Evolutionary conservation across 2,113 vertebrate genomes (phyloP), one percentile per base, ranked within the genome.

Genomic region (Stigmatopora argus): DNA sequence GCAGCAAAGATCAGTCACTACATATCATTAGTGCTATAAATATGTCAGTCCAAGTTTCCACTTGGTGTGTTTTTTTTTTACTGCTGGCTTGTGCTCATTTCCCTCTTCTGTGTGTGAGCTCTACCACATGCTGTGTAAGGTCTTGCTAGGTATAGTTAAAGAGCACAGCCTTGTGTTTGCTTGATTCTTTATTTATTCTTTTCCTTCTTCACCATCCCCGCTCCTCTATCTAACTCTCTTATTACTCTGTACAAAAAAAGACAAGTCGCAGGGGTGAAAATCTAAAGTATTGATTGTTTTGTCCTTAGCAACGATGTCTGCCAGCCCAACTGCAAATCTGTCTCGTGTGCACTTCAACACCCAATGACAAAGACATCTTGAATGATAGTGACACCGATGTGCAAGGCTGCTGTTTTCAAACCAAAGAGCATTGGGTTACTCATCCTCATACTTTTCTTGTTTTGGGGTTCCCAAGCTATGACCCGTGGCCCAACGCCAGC

Each of bases 1-100:
- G 58, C 19, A n/a, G 56, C 68, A 71, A 77, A 82, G 77, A 85
- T 85, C 77, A 80, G 79, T 82, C 81, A 64, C 74, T 67, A 52
- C 59, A 60, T 74, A 77, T 83, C 83, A 87, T 86, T 84, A 86
- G 73, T 66, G 71, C 67, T 78, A 63, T 80, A 83, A 82, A 88
- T 82, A 77, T 56, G 47, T 74, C 64, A 53, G 65, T 66, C 77
- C 66, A 67, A 78, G 64, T 67, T 81, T 45, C 62, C 31, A 38
- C 34, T 65, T 62, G 17, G 73, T 78, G 49, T 70, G 71, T 78
- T 52, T 53, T 49, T 41, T 31, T 57, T 15, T 35, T 18, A 62
- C 46, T 55, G 64, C 58, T 68, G 52, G 70, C 72, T 76, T 75
- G 44, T 72, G 76, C 70, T 81, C 57, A 70, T 80, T 80, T 67